Evolutionary conservation across 2,113 vertebrate genomes (phyloP).

Genomic region (Mixornis gularis): DNA sequence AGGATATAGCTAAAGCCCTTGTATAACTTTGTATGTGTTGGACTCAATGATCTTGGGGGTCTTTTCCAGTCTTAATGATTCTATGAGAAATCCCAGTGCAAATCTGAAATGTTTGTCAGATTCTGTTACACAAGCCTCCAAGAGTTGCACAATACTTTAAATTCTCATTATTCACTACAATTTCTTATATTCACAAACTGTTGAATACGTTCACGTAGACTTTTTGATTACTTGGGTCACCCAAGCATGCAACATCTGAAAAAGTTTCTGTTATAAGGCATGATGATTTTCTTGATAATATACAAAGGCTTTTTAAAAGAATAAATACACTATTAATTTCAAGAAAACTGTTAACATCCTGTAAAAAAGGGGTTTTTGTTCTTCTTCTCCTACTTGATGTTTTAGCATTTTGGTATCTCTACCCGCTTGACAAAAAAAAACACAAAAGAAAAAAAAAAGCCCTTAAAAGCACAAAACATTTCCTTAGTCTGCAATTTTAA

Average conservation of each 20-base stretch:
- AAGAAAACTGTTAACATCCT: not conserved
- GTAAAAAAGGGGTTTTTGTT: not conserved
- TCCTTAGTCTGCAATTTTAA: not conserved
- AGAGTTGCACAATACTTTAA: not conserved
- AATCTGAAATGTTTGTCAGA: not conserved
- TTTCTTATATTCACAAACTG: not conserved
- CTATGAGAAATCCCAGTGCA: not conserved
- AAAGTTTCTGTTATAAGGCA: not conserved
- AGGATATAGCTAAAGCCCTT: not conserved
- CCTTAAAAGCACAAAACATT: not conserved
- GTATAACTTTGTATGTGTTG: not conserved
- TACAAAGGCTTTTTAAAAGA: not conserved
- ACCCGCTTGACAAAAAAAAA: not conserved
- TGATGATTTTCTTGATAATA: not conserved
- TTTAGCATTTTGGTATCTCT: not conserved
- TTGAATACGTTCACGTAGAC: not conserved
- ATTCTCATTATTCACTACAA: not conserved
- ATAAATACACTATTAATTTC: not conserved
- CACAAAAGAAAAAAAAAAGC: not conserved
- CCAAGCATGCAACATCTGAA: not conserved
- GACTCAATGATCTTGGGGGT: not conserved
- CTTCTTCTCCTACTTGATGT: not conserved
- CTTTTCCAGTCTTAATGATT: not conserved
- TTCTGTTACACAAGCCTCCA: not conserved
- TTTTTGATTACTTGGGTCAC: fast-evolving